Conservation (phyloP, 2,888 invertebrate species). For the Schizaphis graminum region DNA sequence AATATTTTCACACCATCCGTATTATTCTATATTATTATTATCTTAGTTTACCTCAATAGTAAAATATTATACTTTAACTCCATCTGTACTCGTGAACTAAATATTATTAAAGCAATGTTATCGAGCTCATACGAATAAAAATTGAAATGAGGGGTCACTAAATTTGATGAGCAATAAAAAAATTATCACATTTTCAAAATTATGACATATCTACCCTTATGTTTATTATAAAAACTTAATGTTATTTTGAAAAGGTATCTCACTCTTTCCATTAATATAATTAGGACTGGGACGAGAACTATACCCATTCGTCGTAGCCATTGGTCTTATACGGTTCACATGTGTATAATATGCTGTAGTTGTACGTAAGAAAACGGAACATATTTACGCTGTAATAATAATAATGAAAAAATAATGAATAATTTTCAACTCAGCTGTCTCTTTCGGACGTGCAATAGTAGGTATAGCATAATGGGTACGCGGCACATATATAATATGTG, state of each 20-base stretch:
- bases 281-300: background rate
- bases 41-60: no score
- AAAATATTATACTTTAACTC: no score
- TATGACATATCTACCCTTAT: background rate
- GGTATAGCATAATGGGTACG: background rate
- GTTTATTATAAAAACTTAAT: background rate
- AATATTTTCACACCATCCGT: no score
- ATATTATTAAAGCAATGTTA: no score
- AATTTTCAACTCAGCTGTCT: background rate
- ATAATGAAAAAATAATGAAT: background rate
- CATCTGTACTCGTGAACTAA: no score
- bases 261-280: background rate
- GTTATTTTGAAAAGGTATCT: background rate
- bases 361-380: background rate
- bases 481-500: background rate
- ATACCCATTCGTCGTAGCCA: background rate
- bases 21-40: no score
- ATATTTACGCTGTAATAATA: background rate
- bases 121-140: no score
- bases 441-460: background rate
- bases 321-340: background rate
- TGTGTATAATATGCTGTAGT: background rate
- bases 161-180: no score
- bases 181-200: no score
- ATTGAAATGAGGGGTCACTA: no score